Percentiles rank a stretch among this genome's conserved stretches.
These are phyloP conservation scores for Heliopora coerulea DNA, from an alignment of 92 coral and sea anemone species.

Conservation along the genomic window DNA sequence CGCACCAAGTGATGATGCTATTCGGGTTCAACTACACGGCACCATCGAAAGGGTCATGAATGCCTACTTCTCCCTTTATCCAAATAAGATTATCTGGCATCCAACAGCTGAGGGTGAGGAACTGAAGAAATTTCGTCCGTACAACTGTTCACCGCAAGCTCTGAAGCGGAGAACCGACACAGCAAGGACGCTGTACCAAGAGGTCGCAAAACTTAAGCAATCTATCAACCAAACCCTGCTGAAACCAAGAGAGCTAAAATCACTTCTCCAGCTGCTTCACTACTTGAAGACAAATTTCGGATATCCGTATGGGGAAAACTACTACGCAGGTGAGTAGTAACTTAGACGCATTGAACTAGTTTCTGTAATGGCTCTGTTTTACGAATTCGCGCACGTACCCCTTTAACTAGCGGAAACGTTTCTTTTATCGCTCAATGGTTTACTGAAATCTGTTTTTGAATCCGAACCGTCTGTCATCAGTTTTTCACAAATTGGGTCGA, in stretches of 20 bases:
- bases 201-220: slow-evolving; percentile 41
- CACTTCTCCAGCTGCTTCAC: slow-evolving; percentile 78
- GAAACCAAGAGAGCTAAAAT: slow-evolving; percentile 79
- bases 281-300: slow-evolving; percentile 89
- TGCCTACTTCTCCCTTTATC: slow-evolving; percentile 68
- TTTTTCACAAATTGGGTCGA: too few relatives aligned
- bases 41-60: slow-evolving; percentile 65
- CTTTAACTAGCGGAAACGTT: too few relatives aligned
- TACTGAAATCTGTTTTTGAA: too few relatives aligned
- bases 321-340: slow-evolving; percentile 83
- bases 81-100: slow-evolving; percentile 65
- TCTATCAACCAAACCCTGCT: slow-evolving; percentile 49
- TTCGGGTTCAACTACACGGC: slow-evolving; percentile 58
- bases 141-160: slow-evolving; percentile 81
- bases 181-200: slow-evolving; percentile 51
- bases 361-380: too few relatives aligned
- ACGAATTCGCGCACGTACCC: too few relatives aligned
- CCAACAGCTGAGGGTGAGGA: slow-evolving; percentile 57
- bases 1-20: slow-evolving; percentile 60
- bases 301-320: slow-evolving; percentile 92
- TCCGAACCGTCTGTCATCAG: too few relatives aligned
- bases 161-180: slow-evolving; percentile 73
- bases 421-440: too few relatives aligned
- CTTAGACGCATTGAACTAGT: too few relatives aligned
- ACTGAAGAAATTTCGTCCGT: slow-evolving; percentile 72